Conservation (phyloP, 2,797 vertebrate species). For the Myotis findleyi region DNA sequence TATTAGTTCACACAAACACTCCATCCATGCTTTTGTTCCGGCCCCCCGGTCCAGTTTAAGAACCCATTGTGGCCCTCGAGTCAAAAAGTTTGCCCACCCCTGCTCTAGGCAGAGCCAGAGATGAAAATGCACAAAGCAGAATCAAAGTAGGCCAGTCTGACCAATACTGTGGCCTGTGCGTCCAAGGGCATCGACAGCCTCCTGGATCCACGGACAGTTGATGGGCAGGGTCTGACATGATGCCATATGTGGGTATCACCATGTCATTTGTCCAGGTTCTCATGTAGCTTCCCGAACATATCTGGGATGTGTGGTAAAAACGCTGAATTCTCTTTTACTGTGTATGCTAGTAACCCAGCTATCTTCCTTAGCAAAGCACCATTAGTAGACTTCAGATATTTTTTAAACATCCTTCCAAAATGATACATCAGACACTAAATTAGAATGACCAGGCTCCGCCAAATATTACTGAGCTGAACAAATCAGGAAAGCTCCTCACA, state of each 20-base stretch:
- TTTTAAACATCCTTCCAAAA: background rate
- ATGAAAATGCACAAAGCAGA: background rate
- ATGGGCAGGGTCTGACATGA: background rate
- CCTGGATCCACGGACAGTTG: accelerated
- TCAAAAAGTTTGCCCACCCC: no score
- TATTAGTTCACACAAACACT: no score
- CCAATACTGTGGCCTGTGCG: background rate
- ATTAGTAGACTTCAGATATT: background rate
- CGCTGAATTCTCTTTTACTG: background rate
- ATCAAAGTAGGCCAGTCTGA: background rate
- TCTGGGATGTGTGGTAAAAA: background rate
- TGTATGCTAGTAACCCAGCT: background rate
- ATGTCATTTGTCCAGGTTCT: background rate
- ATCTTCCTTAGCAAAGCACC: background rate
- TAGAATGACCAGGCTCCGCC: background rate
- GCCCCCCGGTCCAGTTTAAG: no score
- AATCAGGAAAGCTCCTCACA: background rate
- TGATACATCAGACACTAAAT: background rate
- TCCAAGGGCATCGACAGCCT: background rate
- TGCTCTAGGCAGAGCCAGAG: background rate
- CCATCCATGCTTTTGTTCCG: no score
- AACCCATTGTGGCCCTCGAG: no score
- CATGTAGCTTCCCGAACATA: background rate
- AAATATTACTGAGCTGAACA: background rate
- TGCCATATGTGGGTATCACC: no score